Evolutionary conservation across 2,888 invertebrate genomes (phyloP).

Genomic region (Chelonus formosanus): DNA sequence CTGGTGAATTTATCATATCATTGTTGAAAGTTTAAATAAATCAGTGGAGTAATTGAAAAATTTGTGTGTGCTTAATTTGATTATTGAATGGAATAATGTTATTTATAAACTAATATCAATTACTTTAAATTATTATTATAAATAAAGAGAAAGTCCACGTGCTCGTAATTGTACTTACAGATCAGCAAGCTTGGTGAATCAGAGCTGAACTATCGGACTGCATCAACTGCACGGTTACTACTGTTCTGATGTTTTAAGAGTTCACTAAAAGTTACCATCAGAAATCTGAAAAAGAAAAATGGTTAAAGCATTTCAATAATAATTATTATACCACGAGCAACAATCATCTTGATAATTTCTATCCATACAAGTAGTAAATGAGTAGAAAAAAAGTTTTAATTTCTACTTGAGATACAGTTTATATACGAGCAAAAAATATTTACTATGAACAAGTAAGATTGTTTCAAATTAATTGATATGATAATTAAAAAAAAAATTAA

Average conservation of each 20-base stretch:
- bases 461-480: too few species aligned
- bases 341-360: too few species aligned
- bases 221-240: constrained; percentile 45
- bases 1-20: constrained; percentile 14
- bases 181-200: constrained; percentile 46
- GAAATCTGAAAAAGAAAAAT: too few species aligned
- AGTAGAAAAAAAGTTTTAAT: too few species aligned
- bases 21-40: neutral
- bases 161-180: constrained; percentile 23
- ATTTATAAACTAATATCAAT: constrained; percentile 2
- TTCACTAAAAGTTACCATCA: constrained; percentile 21
- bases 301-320: too few species aligned
- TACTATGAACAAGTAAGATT: too few species aligned
- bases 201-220: constrained; percentile 58
- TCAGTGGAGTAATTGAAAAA: too few species aligned
- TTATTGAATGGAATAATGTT: neutral
- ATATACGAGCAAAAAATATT: too few species aligned
- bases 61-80: neutral
- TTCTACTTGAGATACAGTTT: too few species aligned
- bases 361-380: too few species aligned
- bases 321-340: too few species aligned
- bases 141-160: constrained; percentile 53
- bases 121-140: constrained; percentile 21
- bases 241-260: constrained; percentile 49
- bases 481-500: too few species aligned